These are phyloP conservation scores for Ectobius pallidus DNA, from an alignment of 2,888 invertebrate species.

Conservation along the genomic window DNA sequence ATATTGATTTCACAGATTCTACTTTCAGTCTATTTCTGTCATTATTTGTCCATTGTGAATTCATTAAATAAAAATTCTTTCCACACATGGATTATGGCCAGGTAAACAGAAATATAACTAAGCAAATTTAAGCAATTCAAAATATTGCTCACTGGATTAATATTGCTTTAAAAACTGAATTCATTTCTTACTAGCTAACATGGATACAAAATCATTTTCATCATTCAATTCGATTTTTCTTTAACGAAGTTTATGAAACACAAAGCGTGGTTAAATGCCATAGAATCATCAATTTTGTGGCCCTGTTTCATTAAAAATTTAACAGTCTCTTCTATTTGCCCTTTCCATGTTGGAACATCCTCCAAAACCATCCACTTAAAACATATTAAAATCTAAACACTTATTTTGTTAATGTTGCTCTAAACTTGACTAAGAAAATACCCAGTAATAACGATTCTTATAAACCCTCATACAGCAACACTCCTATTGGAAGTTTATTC, in stretches of 20 bases:
- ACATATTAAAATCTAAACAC: too few species aligned
- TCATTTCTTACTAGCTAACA: neutral
- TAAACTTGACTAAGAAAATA: too few species aligned
- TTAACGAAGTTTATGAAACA: neutral
- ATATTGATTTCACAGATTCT: too few species aligned
- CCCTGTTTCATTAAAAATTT: neutral
- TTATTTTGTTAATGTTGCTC: too few species aligned
- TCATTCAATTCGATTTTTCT: neutral
- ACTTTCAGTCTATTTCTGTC: neutral
- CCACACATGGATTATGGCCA: neutral
- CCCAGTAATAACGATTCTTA: too few species aligned
- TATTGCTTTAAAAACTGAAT: neutral
- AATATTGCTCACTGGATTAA: neutral
- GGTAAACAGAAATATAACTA: neutral
- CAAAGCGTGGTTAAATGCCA: neutral
- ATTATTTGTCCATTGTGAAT: neutral
- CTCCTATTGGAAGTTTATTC: too few species aligned
- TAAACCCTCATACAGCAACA: too few species aligned
- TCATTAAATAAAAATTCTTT: neutral
- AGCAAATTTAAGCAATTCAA: neutral
- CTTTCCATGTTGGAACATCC: neutral
- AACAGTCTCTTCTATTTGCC: neutral
- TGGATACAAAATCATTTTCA: neutral
- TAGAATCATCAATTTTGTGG: neutral
- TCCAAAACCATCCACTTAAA: neutral